Evolutionary conservation across 2,797 vertebrate genomes (phyloP), one percentile per base, ranked within the genome.

Genomic region (Lacerta viridis): DNA sequence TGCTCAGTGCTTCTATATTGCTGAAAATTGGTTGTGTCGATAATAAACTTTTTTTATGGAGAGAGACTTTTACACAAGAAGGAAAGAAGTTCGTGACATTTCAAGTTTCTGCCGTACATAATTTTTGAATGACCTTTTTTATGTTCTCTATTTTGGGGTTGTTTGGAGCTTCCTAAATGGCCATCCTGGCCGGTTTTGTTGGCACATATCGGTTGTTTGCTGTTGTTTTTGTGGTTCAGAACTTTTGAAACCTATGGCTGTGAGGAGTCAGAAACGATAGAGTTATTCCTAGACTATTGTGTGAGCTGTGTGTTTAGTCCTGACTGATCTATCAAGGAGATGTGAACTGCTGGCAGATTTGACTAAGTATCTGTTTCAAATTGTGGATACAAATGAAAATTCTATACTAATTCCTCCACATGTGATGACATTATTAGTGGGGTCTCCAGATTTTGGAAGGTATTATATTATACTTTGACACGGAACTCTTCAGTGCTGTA

Each of bases 1-100:
- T 85, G 77, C 55, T 55, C 29, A 25, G 3, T 89, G 33, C 71
- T 88, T 84, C 80, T 68, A 72, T 80, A 74, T 33, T 74, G 69
- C 59, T 41, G 33, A n/a, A 85, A 85, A 85, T 85, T 69, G 33
- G 59, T 81, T 50, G 46, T 68, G 71, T 68, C 33, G 50, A 76
- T 76, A 88, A 83, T 68, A 83, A 41, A 88, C 75, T 83, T 76
- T 46, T 46, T 43, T 90, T 27, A 41, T 0, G 7, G 46, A 33
- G 33, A 18, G 46, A 66, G 9, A 59, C 88, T 2, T 3, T 80
- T 55, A 39, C 43, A 41, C 72, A 79, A 33, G 46, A 23, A 50
- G 66, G 82, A 1, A 43, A 29, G 43, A 3, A 5, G 74, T 71
- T 55, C 43, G 71, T 39, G 50, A 39, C 1, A 0, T 72, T 90